phyloP scores from a whole-genome alignment of 2,888 invertebrate species.

The Latrodectus elegans region DNA sequence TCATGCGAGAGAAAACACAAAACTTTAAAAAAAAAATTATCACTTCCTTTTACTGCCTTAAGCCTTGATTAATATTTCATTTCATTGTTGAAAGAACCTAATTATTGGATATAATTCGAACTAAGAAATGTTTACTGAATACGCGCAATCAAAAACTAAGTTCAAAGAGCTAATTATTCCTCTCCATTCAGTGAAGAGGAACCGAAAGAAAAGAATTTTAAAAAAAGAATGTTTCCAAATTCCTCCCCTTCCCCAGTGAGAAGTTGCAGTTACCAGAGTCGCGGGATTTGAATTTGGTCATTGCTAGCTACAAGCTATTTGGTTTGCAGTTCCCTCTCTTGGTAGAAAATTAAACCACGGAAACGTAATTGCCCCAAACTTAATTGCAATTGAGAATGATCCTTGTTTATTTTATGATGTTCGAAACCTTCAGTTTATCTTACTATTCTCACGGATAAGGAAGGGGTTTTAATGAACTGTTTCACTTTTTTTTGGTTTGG shows the following conservation, averaged over 20 bases:
- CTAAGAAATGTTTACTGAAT: constrained; percentile 48
- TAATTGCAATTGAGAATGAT: constrained; percentile 46
- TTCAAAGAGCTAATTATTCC: constrained; percentile 60
- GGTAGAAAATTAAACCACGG: constrained; percentile 42
- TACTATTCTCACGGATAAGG: constrained; percentile 7
- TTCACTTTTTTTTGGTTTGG: constrained; percentile 10
- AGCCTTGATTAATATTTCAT: constrained; percentile 58
- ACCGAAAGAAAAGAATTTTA: neutral
- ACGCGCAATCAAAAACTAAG: constrained; percentile 38
- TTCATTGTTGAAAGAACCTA: constrained; percentile 50
- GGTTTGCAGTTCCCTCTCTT: neutral
- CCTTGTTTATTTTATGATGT: constrained; percentile 51
- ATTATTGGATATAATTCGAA: constrained; percentile 51
- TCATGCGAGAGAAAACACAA: neutral
- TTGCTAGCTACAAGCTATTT: constrained; percentile 39
- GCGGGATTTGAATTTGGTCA: constrained; percentile 9
- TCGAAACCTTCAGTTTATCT: constrained; percentile 28
- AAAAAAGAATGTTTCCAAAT: neutral
- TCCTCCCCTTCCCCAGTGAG: constrained; percentile 8
- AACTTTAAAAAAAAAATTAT: constrained; percentile 11
- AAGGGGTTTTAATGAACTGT: constrained; percentile 41
- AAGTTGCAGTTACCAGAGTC: constrained; percentile 1
- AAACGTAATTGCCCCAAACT: constrained; percentile 42
- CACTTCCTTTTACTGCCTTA: constrained; percentile 15
- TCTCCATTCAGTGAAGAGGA: neutral